Evolutionary conservation across 2,113 vertebrate species (phyloP).

Genomic region (Erythrocercus mccallii): DNA sequence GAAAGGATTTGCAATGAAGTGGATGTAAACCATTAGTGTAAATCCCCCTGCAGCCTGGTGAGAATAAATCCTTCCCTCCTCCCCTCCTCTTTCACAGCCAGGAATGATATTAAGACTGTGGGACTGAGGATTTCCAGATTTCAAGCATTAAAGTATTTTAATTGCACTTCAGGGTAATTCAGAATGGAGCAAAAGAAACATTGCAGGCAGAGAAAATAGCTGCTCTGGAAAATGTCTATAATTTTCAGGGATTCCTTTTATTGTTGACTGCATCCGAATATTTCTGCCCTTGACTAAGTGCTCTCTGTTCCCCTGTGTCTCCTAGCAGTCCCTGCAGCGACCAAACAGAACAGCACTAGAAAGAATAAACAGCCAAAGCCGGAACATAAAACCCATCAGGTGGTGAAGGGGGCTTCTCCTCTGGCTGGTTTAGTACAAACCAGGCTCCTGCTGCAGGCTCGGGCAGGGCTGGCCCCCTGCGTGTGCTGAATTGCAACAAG

Average conservation of each 20-base stretch:
- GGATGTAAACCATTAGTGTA: background rate
- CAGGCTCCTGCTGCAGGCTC: background rate
- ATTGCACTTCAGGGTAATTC: constrained; percentile 39
- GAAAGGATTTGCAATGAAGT: background rate
- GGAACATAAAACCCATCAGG: background rate
- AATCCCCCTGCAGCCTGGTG: background rate
- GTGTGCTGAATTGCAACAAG: background rate
- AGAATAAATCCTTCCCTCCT: background rate
- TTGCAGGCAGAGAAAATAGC: constrained; percentile 10
- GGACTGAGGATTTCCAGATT: constrained; percentile 12
- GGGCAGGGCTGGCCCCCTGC: background rate
- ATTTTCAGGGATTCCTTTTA: constrained; percentile 24
- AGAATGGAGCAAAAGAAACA: background rate
- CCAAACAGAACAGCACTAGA: background rate
- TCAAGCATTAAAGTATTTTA: constrained; percentile 33
- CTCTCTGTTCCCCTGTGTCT: background rate
- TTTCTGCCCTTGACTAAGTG: background rate
- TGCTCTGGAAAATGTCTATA: constrained; percentile 4
- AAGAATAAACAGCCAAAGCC: background rate
- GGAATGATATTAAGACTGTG: background rate
- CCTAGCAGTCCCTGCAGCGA: background rate
- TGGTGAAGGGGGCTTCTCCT: background rate
- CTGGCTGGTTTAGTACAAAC: background rate
- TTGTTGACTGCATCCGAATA: background rate
- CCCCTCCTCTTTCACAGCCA: background rate